Base-by-base conservation (phyloP, 2,113 vertebrate species). In the Gobius niger region DNA sequence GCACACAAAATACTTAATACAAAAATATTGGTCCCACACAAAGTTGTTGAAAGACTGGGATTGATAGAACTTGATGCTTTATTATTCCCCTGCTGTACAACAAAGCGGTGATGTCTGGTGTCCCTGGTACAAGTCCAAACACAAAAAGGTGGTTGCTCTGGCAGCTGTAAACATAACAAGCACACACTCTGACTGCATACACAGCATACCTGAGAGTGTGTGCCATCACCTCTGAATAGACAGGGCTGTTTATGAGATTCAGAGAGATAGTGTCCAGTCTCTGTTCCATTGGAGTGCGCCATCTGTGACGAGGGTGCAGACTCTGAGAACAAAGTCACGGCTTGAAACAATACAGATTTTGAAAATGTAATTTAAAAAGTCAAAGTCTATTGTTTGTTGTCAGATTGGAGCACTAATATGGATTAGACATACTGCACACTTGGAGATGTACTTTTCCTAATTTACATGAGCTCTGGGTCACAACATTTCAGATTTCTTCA, bases 101-200 rank as follows among this genome's bases (percentile, higher is more conserved):
- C 53, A 56, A 34, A 56, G 53, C 3, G 0, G 19, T 11, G 10
- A 6, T 56, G 12, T 59, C 56, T 40, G 13, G 24, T 60, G 57
- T 41, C 40, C 7, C 7, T 41, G 34, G 13, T 60, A 15, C 57
- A 60, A 9, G 57, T 15, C 40, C 57, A 60, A 60, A 60, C 57
- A 60, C 57, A 60, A 60, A 42, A 40, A n/a, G 40, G 5, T 42
- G 57, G 14, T 60, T 60, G 14, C 57, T 60, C 14, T 44, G 57
- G 57, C 40, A 44, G 57, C 34, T 60, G 57, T 60, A 60, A 60
- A 42, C 57, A 60, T 14, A 60, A 41, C 57, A 60, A 50, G 34
- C 57, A 60, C 13, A 60, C 7, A 50, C 24, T 34, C 24, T 34
- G 15, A 50, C 11, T 14, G 13, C 12, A 50, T 50, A 54, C 9